Base-by-base conservation (phyloP, 1,140 invertebrate genomes). In the Hycleus phaleratus region DNA sequence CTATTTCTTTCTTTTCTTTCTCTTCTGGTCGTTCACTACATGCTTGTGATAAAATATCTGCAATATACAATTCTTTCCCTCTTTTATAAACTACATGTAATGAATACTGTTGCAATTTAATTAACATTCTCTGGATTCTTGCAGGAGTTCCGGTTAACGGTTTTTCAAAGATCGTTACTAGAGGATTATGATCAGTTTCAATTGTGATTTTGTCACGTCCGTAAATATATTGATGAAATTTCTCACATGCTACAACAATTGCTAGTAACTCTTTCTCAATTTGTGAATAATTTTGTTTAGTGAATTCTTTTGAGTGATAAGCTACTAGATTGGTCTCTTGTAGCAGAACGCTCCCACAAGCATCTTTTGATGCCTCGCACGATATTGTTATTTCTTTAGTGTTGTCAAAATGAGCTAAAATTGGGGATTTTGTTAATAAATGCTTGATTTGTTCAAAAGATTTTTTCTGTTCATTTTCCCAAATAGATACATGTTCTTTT, bases 231-330 rank as follows among this genome's bases (percentile, higher is more conserved):
- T 72, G 60, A 58, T 70, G 57, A 63, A 73, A 71, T 58, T 58
- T 65, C 38, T 58, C 55, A 38, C 60, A 60, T 26, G 49, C 67
- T 62, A 56, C 67, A 9, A 59, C 11, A 12, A 73, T 62, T 10
- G 64, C 64, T 10, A 69, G 45, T 18, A 68, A 42, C 56, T 74
- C 71, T 60, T 77, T 77, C 58, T 78, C 75, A 38, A 77, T 74
- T 56, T 74, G 73, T 3, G 72, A 65, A 51, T 72, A 76, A 3
- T 59, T 60, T 52, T 64, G 53, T 53, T 75, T 51, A 12, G 63
- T 6, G n/a, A n/a, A n/a, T n/a, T n/a, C n/a, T n/a, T n/a, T n/a
- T n/a, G n/a, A n/a, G n/a, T n/a, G n/a, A n/a, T n/a, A n/a, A 68
- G 68, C 60, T 65, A 76, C 40, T 54, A 53, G 8, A 69, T 58